Evolutionary conservation across 2,888 invertebrate species (phyloP).

Genomic region (Chrysodeixis includens): DNA sequence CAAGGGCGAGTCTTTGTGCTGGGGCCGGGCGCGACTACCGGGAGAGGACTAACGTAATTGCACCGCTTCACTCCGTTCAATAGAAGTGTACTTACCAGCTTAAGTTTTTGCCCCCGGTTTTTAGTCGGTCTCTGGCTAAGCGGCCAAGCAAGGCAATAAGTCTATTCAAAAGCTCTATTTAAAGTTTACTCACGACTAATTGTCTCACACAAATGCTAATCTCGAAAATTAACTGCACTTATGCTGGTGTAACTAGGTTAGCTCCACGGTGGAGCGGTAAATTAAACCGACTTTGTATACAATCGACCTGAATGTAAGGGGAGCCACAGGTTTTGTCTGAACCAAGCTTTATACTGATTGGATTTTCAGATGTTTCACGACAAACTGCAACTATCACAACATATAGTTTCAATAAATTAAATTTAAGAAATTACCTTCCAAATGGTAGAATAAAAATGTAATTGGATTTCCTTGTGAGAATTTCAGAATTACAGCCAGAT

Average conservation of each 20-base stretch:
- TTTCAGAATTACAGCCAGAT: not conserved
- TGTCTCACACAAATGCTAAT: constrained; percentile 69
- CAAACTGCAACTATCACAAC: not conserved
- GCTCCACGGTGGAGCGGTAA: constrained; percentile 57
- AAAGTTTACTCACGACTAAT: constrained; percentile 69
- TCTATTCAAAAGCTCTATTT: constrained; percentile 64
- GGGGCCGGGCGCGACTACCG: constrained; percentile 38
- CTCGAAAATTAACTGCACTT: constrained; percentile 70
- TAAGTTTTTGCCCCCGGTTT: constrained; percentile 60
- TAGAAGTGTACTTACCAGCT: constrained; percentile 61
- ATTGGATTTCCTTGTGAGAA: constrained; percentile 13
- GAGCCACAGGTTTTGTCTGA: constrained; percentile 39
- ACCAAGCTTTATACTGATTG: constrained; percentile 22
- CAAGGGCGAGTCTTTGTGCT: constrained; percentile 61
- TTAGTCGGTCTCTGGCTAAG: constrained; percentile 50
- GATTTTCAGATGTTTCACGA: constrained; percentile 12
- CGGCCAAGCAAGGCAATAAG: constrained; percentile 58
- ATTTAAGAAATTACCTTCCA: not conserved
- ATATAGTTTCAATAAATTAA: not conserved
- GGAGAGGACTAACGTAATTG: constrained; percentile 64
- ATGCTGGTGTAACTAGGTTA: constrained; percentile 64
- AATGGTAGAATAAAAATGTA: constrained; percentile 3
- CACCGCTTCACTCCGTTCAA: constrained; percentile 61
- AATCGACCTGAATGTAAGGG: constrained; percentile 39
- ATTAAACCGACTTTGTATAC: constrained; percentile 59